A percentile compares a stretch with the other conserved stretches of the same genome.
Conservation (phyloP, 2,888 invertebrate species). For the Epistrophe eligans region DNA sequence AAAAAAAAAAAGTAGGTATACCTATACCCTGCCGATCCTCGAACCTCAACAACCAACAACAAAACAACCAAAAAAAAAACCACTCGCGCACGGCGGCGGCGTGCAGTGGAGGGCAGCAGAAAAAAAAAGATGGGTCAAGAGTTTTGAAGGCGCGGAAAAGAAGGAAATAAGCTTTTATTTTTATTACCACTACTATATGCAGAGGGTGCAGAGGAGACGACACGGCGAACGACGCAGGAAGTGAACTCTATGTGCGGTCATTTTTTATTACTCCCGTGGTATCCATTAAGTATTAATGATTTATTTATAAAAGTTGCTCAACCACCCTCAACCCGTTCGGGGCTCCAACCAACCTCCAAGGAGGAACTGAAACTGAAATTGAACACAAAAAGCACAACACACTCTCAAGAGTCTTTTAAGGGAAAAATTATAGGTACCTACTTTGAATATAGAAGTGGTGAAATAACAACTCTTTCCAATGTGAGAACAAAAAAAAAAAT, state of each 20-base stretch:
- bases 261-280: conserved; percentile 82
- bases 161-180: conserved; percentile 71
- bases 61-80: not conserved
- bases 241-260: conserved; percentile 79
- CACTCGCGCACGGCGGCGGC: conserved; percentile 5
- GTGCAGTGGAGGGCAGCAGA: not conserved
- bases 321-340: conserved; percentile 20
- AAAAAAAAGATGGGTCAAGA: conserved; percentile 9
- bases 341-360: not conserved
- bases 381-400: not conserved
- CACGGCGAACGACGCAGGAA: too few species aligned
- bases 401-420: conserved; percentile 48
- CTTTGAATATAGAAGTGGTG: conserved; percentile 31
- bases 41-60: not conserved
- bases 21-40: conserved; percentile 32
- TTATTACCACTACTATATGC: conserved; percentile 55
- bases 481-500: not conserved
- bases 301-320: conserved; percentile 79
- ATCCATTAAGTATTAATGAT: conserved; percentile 83
- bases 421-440: conserved; percentile 22
- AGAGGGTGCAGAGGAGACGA: not conserved
- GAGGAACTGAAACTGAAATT: not conserved
- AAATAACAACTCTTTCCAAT: conserved; percentile 12
- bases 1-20: too few species aligned
- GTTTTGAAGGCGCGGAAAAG: conserved; percentile 21